phyloP scores from a whole-genome alignment of 2,888 invertebrate genomes.

The Torymus tubicola region DNA sequence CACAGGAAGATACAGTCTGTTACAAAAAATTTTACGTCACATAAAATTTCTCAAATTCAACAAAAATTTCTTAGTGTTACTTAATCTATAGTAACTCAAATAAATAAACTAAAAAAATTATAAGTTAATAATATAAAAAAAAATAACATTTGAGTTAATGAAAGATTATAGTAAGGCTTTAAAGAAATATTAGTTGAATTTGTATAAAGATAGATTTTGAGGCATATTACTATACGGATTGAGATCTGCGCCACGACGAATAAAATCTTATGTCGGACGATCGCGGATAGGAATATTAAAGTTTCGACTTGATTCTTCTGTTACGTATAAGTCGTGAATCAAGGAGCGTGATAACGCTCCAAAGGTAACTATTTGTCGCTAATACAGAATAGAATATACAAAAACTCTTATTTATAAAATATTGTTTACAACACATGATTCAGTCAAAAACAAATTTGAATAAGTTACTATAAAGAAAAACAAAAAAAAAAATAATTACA shows the following conservation, averaged over 20 bases:
- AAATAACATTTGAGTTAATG: conserved; percentile 5
- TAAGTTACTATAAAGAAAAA: conserved; percentile 33
- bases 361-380: too few relatives aligned
- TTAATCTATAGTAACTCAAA: conserved; percentile 22
- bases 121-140: conserved; percentile 15
- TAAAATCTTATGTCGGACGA: conserved; percentile 35
- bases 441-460: conserved; percentile 32
- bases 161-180: conserved; percentile 6
- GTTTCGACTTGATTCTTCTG: conserved; percentile 32
- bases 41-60: conserved; percentile 21
- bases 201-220: conserved; percentile 16
- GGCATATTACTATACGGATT: conserved; percentile 23
- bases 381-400: not conserved
- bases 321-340: conserved; percentile 13
- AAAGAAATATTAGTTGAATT: conserved; percentile 43
- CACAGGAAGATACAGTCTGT: conserved; percentile 36
- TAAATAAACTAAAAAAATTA: conserved; percentile 20
- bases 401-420: conserved; percentile 16
- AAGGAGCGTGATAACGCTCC: not conserved
- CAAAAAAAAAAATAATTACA: conserved; percentile 44
- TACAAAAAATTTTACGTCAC: conserved; percentile 23
- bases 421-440: conserved; percentile 20
- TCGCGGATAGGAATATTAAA: conserved; percentile 51
- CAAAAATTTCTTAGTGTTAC: conserved; percentile 16
- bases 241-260: conserved; percentile 34